These are phyloP conservation scores for Rhodeus uyekii DNA, from an alignment of 2,797 vertebrate genomes.

Conservation along the genomic window DNA sequence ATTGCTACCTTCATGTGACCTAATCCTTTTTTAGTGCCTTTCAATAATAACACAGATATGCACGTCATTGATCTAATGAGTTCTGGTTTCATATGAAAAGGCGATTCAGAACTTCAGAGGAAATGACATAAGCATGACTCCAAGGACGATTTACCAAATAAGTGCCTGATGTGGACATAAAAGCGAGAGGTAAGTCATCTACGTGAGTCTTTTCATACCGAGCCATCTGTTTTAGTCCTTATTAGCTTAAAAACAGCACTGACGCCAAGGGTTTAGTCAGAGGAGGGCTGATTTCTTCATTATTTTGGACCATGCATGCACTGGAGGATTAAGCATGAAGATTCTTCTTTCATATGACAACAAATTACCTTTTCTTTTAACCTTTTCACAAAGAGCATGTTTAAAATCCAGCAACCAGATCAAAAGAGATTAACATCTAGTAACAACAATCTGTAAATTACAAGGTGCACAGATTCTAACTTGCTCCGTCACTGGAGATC, in stretches of 20 bases:
- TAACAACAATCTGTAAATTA: slow-evolving; percentile 28
- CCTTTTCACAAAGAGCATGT: slow-evolving; percentile 15
- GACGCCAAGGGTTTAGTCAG: slow-evolving; percentile 59
- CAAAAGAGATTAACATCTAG: slow-evolving; percentile 7
- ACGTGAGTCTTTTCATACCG: slow-evolving; percentile 57
- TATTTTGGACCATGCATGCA: slow-evolving; percentile 47
- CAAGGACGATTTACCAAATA: slow-evolving; percentile 62
- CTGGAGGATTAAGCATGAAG: slow-evolving; percentile 42
- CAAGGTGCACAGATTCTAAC: background rate
- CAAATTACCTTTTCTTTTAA: slow-evolving; percentile 35
- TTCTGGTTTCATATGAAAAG: slow-evolving; percentile 66
- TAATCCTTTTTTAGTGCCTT: slow-evolving; percentile 19
- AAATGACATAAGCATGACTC: slow-evolving; percentile 63
- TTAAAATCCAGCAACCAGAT: slow-evolving; percentile 29
- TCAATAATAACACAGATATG: slow-evolving; percentile 30
- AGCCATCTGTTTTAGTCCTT: slow-evolving; percentile 69
- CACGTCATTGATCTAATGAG: slow-evolving; percentile 52
- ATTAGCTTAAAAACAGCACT: slow-evolving; percentile 53
- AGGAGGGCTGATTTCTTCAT: slow-evolving; percentile 60
- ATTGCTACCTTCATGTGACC: slow-evolving; percentile 10
- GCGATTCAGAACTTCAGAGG: slow-evolving; percentile 58
- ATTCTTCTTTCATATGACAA: slow-evolving; percentile 49
- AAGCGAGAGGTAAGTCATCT: slow-evolving; percentile 61
- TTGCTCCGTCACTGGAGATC: background rate
- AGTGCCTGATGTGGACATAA: slow-evolving; percentile 66